Conservation (phyloP, 92 coral and sea anemone species). For the Paragorgia papillata region DNA sequence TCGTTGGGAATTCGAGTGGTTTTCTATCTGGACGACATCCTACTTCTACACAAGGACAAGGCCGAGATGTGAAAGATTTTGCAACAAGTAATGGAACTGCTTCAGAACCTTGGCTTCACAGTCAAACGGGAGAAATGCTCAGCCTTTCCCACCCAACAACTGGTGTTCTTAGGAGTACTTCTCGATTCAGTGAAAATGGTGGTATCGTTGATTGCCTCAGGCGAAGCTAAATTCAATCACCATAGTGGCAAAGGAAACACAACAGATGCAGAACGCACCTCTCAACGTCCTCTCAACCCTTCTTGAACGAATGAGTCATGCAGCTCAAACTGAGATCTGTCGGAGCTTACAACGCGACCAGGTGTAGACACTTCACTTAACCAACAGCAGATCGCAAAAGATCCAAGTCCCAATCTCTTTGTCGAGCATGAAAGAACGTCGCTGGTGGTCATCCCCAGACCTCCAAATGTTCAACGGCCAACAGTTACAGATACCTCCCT, state of each 20-base stretch:
- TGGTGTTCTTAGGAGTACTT: slow-evolving; percentile 48
- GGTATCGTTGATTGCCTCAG: slow-evolving; percentile 18
- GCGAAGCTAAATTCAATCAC: slow-evolving; percentile 12
- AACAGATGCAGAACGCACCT: slow-evolving; percentile 23
- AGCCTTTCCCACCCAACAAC: slow-evolving; percentile 39
- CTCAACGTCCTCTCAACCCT: slow-evolving; percentile 46
- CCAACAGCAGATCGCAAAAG: not conserved
- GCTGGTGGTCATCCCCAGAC: slow-evolving; percentile 52
- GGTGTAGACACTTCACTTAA: not conserved
- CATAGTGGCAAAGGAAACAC: slow-evolving; percentile 14
- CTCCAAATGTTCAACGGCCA: slow-evolving; percentile 40
- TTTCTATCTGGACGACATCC: slow-evolving; percentile 24
- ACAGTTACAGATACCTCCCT: slow-evolving; percentile 22
- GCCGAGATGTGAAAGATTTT: slow-evolving; percentile 12
- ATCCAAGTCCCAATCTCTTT: slow-evolving; percentile 17
- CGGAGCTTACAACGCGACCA: slow-evolving; percentile 51
- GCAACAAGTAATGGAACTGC: slow-evolving; percentile 31
- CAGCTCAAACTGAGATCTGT: slow-evolving; percentile 53
- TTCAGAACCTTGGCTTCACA: slow-evolving; percentile 45
- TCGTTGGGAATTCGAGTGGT: slow-evolving; percentile 22
- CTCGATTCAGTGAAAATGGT: slow-evolving; percentile 45
- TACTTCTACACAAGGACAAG: slow-evolving; percentile 15
- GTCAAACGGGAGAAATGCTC: slow-evolving; percentile 59
- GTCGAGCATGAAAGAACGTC: slow-evolving; percentile 43
- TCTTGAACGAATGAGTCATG: slow-evolving; percentile 65